These are phyloP conservation scores for Oscheius sp. DNA, from an alignment of 2,888 invertebrate genomes.

Conservation along the genomic window DNA sequence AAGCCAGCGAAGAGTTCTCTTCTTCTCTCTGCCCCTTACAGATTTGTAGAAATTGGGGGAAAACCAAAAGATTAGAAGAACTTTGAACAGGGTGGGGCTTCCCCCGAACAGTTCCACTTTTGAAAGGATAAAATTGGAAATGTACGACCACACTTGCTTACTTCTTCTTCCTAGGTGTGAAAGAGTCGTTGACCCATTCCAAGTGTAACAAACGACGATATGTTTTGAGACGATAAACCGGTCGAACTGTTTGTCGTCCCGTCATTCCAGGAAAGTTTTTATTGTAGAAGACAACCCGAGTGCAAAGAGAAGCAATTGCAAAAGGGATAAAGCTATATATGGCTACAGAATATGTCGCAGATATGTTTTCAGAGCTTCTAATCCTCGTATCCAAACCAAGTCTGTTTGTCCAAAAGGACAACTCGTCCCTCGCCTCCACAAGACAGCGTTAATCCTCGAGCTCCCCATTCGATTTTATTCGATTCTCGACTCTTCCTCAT, in stretches of 20 bases:
- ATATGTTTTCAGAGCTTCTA: neutral
- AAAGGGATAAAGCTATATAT: neutral
- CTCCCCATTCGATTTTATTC: slow-evolving; percentile 29
- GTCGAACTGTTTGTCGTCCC: no score
- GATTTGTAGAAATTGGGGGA: neutral
- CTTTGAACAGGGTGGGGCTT: no score
- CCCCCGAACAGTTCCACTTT: neutral
- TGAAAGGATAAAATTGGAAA: neutral
- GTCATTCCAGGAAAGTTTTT: neutral
- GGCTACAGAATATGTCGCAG: neutral
- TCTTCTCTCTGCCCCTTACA: no score
- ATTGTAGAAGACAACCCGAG: neutral
- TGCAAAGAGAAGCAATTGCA: neutral
- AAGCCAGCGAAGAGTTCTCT: no score
- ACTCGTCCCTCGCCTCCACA: slow-evolving; percentile 28
- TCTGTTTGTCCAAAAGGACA: slow-evolving; percentile 36
- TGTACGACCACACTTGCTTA: neutral
- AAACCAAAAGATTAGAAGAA: neutral
- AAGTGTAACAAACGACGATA: no score
- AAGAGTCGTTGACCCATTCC: no score
- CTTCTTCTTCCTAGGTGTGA: no score
- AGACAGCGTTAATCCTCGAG: slow-evolving; percentile 24
- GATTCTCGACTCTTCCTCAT: slow-evolving; percentile 35
- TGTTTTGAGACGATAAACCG: no score
- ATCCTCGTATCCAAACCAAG: slow-evolving; percentile 41